These are phyloP conservation scores for Syndactyla subalaris DNA, from an alignment of 2,797 vertebrate genomes.

Conservation along the genomic window DNA sequence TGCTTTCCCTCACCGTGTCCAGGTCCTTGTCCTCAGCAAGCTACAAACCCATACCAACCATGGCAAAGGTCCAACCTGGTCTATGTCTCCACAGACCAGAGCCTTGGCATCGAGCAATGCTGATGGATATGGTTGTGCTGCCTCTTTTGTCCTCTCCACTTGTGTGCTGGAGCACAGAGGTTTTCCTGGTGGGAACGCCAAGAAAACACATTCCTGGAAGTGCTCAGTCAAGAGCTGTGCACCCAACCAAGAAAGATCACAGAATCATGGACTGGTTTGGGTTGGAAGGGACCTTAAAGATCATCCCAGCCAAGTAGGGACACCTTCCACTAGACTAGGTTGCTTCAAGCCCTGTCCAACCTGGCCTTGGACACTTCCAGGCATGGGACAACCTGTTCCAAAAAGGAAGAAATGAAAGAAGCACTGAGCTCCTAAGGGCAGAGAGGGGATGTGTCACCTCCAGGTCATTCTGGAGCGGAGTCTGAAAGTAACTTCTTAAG, in stretches of 20 bases:
- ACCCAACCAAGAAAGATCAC: background rate
- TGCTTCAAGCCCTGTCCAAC: accelerated
- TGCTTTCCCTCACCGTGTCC: background rate
- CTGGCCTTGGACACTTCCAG: background rate
- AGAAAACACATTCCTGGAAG: background rate
- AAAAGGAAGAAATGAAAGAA: background rate
- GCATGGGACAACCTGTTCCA: background rate
- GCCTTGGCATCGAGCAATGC: background rate
- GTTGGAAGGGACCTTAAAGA: background rate
- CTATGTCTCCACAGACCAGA: background rate
- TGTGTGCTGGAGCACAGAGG: background rate
- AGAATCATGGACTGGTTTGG: background rate
- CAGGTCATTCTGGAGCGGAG: accelerated
- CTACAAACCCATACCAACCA: background rate
- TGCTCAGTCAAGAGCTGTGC: background rate
- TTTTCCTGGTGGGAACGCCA: background rate
- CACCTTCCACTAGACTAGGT: accelerated
- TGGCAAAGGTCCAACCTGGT: background rate
- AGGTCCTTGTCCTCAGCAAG: background rate
- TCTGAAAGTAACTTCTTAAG: background rate
- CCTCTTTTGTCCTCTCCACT: background rate
- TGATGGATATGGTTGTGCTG: background rate
- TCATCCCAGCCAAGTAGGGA: background rate
- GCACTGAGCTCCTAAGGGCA: background rate
- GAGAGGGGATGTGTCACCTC: background rate